These are phyloP conservation scores for Baryphthengus martii DNA, from an alignment of 2,113 vertebrate genomes.

Conservation along the genomic window DNA sequence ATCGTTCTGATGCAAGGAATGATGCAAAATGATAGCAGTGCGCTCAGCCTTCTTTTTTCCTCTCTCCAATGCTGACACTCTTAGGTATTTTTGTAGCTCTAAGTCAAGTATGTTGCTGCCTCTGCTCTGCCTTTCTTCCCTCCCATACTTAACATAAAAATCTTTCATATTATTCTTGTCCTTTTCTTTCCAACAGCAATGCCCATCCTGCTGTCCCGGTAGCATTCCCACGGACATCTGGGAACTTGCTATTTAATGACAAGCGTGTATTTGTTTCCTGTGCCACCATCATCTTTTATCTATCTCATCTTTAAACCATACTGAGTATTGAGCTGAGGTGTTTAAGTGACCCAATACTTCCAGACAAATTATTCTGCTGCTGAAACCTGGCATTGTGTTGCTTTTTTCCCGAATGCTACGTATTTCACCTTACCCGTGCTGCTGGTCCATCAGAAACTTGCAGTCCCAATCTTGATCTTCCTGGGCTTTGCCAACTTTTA, in stretches of 20 bases:
- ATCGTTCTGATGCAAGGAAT: not conserved
- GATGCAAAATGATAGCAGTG: not conserved
- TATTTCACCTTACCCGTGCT: accelerated
- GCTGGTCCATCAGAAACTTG: not conserved
- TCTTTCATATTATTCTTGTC: not conserved
- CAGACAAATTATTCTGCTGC: too few species aligned
- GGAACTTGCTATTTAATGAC: not conserved
- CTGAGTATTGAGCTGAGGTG: not conserved
- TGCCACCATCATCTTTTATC: not conserved
- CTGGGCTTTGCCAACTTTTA: not conserved
- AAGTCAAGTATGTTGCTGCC: not conserved
- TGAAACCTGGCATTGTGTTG: not conserved
- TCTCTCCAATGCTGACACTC: not conserved
- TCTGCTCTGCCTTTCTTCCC: not conserved
- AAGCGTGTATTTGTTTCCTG: not conserved
- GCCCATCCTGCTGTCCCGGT: not conserved
- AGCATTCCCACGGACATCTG: not conserved
- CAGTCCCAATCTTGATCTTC: not conserved
- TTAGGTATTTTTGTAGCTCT: not conserved
- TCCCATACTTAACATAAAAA: not conserved
- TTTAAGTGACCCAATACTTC: not conserved
- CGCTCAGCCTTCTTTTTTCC: not conserved
- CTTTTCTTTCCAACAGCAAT: not conserved
- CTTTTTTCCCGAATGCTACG: not conserved
- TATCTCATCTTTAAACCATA: not conserved